phyloP scores from a whole-genome alignment of 2,113 vertebrate species.

The Pollimyrus isidori region DNA sequence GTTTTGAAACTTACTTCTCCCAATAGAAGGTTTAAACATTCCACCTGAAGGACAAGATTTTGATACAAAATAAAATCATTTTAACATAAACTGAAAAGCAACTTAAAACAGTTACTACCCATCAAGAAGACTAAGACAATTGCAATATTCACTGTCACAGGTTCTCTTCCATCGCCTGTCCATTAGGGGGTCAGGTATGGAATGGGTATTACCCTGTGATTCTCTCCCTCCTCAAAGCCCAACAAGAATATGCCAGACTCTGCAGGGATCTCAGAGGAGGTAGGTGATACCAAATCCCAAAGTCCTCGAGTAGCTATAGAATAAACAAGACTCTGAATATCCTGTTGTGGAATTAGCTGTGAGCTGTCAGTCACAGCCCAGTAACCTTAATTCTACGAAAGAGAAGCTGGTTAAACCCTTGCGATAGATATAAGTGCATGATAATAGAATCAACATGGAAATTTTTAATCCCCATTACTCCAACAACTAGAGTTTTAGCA shows the following conservation, averaged over 20 bases:
- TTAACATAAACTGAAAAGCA: not conserved
- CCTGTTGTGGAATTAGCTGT: not conserved
- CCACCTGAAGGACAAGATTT: not conserved
- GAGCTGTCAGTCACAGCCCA: not conserved
- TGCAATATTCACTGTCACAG: conserved; percentile 34
- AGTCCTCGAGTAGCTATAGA: not conserved
- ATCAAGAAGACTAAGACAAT: not conserved
- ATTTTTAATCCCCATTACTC: not conserved
- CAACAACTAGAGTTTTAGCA: not conserved
- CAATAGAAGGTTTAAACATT: not conserved
- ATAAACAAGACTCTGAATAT: not conserved
- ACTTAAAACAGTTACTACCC: not conserved
- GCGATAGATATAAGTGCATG: not conserved
- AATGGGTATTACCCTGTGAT: conserved; percentile 44
- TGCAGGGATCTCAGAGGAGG: conserved; percentile 33
- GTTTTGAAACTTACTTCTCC: not conserved
- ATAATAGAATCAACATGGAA: not conserved
- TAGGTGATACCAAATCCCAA: not conserved
- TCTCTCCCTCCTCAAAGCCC: conserved; percentile 35
- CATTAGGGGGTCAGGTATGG: conserved; percentile 32
- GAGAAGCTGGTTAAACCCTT: not conserved
- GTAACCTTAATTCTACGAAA: not conserved
- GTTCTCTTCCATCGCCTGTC: conserved; percentile 39
- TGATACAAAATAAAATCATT: not conserved
- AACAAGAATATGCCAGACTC: conserved; percentile 29